Evolutionary conservation across 1,140 invertebrate species (phyloP), one percentile per base, ranked within the genome.

Genomic region (Ectropis grisescens): DNA sequence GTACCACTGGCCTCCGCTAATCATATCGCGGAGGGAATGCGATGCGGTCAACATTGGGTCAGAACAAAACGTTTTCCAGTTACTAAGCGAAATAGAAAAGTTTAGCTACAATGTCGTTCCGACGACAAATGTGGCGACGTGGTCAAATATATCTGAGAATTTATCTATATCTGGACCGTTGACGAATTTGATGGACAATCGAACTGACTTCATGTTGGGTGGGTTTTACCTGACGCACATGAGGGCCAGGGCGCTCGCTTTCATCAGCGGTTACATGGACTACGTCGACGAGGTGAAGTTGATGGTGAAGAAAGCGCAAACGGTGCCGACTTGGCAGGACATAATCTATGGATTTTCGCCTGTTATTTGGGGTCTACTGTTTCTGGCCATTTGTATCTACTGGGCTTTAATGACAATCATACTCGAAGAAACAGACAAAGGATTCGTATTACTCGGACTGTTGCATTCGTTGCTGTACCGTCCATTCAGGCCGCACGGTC

Each of bases 1-100:
- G 5, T 14, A 58, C 1, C 44, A 67, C 11, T 57, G 57, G 40
- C 67, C 66, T 10, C 69, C 67, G 49, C 62, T 1, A 32, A 66
- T 15, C 44, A 36, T 1, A 9, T 12, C 6, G 29, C 11, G 35
- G 36, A 11, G 29, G 31, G 26, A 5, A 11, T 30, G 16, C 6
- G 28, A 32, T 2, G 12, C 23, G 8, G 10, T 27, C 0, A 1
- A 23, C n/a, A 12, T 40, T 2, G 70, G 67, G 11, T 27, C 56
- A 11, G 68, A 76, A 30, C 56, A 76, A 30, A 59, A 48, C 12
- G 29, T 60, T 9, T 13, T 74, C 0, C 15, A 45, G 5, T 13
- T 59, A 16, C 30, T 69, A 13, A 42, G 46, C 10, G 29, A 57
- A 32, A 31, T 48, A 23, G 71, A 62, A 31, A 16, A 57, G n/a